Conservation (phyloP, 2,113 vertebrate species). For the Engraulis encrasicolus region DNA sequence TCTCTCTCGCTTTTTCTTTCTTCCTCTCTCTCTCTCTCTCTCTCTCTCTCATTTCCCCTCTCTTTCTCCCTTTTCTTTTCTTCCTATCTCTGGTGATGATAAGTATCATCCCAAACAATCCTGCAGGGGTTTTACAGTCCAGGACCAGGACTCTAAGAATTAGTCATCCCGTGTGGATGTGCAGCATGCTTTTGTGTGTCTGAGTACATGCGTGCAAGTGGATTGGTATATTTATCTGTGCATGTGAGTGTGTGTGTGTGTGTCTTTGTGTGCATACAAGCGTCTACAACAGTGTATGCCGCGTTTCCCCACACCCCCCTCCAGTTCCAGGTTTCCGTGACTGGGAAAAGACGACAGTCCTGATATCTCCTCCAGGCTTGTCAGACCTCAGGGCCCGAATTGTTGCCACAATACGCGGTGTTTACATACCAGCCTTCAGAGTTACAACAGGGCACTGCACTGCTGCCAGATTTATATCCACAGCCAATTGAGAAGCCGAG, state of each 20-base stretch:
- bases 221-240: background rate
- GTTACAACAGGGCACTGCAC: slow-evolving; percentile 50
- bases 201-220: background rate
- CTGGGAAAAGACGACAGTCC: slow-evolving; percentile 50
- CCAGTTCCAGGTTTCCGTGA: slow-evolving; percentile 53
- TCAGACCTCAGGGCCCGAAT: slow-evolving; percentile 47
- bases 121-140: slow-evolving; percentile 39
- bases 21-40: background rate
- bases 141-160: slow-evolving; percentile 53
- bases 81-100: slow-evolving; percentile 12
- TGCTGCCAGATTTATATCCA: slow-evolving; percentile 61
- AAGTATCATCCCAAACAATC: slow-evolving; percentile 62
- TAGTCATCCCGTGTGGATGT: slow-evolving; percentile 45
- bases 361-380: slow-evolving; percentile 53
- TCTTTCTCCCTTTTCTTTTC: too few relatives aligned
- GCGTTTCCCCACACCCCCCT: slow-evolving; percentile 38
- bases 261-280: slow-evolving; percentile 52
- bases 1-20: background rate
- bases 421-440: slow-evolving; percentile 67
- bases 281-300: slow-evolving; percentile 46
- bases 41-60: slow-evolving; percentile 31
- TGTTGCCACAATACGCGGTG: slow-evolving; percentile 61
- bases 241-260: slow-evolving; percentile 16
- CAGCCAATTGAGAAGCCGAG: slow-evolving; percentile 76
- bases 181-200: slow-evolving; percentile 21